Evolutionary conservation across 2,113 vertebrate species (phyloP), one percentile per base, ranked within the genome.

Genomic region (Lophura nycthemera): DNA sequence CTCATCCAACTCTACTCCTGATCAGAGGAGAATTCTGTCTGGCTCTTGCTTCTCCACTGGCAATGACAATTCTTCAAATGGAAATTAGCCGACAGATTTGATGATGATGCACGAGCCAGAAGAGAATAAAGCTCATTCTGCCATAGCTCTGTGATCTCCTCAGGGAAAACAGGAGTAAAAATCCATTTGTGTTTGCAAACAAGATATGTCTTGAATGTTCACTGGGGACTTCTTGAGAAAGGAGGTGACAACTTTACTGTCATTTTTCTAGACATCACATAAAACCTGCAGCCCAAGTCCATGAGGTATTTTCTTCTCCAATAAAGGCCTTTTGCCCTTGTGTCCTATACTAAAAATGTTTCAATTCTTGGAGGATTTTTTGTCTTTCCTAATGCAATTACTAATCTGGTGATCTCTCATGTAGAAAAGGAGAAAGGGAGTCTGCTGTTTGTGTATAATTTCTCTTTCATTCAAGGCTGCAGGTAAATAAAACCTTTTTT

Each of bases 171-270:
- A 89, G 87, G 95, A 96, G 96, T 94, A 95, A 96, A 97, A 96
- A 97, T 97, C 92, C 91, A 94, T 96, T 96, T 95, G 89, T 96
- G 95, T 96, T 96, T 96, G 93, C 96, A 96, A 97, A 96, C 94
- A 96, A 97, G 96, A 95, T 95, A 90, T 95, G 95, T 95, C 94
- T 94, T 92, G 94, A 96, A 95, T 84, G 93, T 96, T 94, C 93
- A 72, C 94, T 77, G 81, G 94, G 96, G 95, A 95, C 96, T 77
- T 95, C 93, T 94, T 90, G 90, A 95, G 88, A 92, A 95, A 92
- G 93, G 84, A 96, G 93, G 94, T 96, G 95, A 93, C 94, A 94
- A 82, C 90, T 95, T 92, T 86, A 66, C 92, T 95, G 94, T 95
- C 59, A 48, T 92, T 87, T 95, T 96, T 90, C 86, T 94, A 92